Percentiles rank a stretch among this genome's conserved stretches.
Evolutionary conservation across 92 coral and sea anemone genomes (phyloP).

Genomic region (Hydrozoanthus gracilis): DNA sequence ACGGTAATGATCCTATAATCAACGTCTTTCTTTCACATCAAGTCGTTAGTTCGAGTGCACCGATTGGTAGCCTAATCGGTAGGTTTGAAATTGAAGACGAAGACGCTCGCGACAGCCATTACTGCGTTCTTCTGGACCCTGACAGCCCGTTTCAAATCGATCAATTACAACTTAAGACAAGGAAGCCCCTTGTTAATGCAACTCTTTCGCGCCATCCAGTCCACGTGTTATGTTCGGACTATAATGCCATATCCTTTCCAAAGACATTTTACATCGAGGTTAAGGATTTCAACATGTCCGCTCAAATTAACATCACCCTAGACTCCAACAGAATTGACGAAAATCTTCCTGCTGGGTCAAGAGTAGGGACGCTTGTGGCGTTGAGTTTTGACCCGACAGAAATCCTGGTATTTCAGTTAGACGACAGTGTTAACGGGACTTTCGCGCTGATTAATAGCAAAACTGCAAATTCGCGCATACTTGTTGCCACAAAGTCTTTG

Average conservation of each 20-base stretch:
- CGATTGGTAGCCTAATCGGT: slow-evolving; percentile 70
- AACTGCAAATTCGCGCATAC: slow-evolving; percentile 50
- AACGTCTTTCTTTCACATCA: slow-evolving; percentile 63
- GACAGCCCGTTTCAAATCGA: slow-evolving; percentile 63
- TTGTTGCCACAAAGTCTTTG: slow-evolving; percentile 69
- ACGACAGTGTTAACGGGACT: slow-evolving; percentile 71
- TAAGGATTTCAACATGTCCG: slow-evolving; percentile 49
- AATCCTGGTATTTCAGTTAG: slow-evolving; percentile 56
- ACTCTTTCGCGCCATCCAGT: slow-evolving; percentile 66
- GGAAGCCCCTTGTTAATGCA: slow-evolving; percentile 61
- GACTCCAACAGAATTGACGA: slow-evolving; percentile 61
- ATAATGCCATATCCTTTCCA: slow-evolving; percentile 42
- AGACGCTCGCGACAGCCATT: slow-evolving; percentile 56
- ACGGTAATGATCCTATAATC: slow-evolving; percentile 69
- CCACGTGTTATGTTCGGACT: slow-evolving; percentile 61
- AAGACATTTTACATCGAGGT: slow-evolving; percentile 66
- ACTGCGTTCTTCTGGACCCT: slow-evolving; percentile 57
- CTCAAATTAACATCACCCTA: slow-evolving; percentile 69
- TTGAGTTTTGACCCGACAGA: slow-evolving; percentile 55
- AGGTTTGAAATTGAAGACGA: slow-evolving; percentile 68
- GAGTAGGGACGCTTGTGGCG: slow-evolving; percentile 68
- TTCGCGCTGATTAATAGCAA: slow-evolving; percentile 58
- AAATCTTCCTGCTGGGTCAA: slow-evolving; percentile 67
- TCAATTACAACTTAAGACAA: slow-evolving; percentile 57
- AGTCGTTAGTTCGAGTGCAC: slow-evolving; percentile 64